Percentiles rank a stretch among this genome's conserved stretches.
Conservation (phyloP, 2,888 invertebrate species). For the Chironomus tentans region DNA sequence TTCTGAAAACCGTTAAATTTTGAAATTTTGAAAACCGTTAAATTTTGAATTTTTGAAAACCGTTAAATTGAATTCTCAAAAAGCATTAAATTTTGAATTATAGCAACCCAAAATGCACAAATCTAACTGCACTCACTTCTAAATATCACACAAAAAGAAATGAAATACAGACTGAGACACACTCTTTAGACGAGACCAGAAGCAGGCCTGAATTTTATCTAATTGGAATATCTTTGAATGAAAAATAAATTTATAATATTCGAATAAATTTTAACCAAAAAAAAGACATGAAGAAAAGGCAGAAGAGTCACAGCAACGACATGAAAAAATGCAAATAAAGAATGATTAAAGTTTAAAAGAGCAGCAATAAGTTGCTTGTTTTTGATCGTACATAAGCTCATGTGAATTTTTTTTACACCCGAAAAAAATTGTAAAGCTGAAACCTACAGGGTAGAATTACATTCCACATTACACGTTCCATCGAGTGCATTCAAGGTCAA, state of each 20-base stretch:
- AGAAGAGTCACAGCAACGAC: background rate
- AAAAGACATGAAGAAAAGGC: constrained; percentile 11
- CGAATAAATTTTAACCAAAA: background rate
- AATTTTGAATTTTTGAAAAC: no score
- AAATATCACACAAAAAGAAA: no score
- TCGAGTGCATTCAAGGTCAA: no score
- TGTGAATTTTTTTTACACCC: background rate
- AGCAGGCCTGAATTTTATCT: constrained; percentile 4
- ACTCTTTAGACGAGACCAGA: background rate
- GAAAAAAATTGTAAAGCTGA: background rate
- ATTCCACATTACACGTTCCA: background rate
- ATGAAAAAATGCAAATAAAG: background rate
- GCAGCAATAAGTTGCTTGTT: background rate
- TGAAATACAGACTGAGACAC: background rate
- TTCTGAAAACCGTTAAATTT: no score
- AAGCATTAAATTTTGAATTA: no score
- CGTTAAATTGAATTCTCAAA: no score
- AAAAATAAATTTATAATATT: background rate
- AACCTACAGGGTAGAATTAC: background rate
- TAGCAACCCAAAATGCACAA: no score
- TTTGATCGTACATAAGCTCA: background rate
- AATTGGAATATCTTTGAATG: constrained; percentile 21
- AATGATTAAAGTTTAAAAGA: background rate
- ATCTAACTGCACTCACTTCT: no score
- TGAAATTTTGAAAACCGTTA: no score